A percentile compares a stretch with the other conserved stretches of the same genome.
Conservation (phyloP, 1,140 invertebrate species). For the Pseudomyrmex sp. region DNA sequence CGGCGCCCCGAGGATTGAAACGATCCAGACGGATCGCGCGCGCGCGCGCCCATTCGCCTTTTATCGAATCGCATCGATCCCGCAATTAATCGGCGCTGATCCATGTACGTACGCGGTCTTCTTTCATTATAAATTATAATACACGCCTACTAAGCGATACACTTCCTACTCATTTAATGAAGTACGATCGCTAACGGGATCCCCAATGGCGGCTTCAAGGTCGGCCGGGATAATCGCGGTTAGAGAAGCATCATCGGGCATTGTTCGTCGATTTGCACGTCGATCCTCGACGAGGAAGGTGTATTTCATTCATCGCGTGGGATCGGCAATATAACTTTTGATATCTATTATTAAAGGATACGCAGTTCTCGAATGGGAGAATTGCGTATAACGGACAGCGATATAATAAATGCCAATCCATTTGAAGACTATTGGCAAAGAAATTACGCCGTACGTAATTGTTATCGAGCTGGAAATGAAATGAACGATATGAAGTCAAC, state of each 20-base stretch:
- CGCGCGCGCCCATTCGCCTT: conserved; percentile 9
- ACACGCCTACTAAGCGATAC: conserved; percentile 69
- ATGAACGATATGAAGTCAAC: too few species aligned
- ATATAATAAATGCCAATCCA: conserved; percentile 45
- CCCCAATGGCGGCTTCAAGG: conserved; percentile 57
- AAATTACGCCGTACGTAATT: not conserved
- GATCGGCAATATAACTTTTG: conserved; percentile 31
- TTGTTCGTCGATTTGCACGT: conserved; percentile 47
- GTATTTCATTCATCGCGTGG: conserved; percentile 31
- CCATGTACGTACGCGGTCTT: conserved; percentile 23
- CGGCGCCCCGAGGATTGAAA: conserved; percentile 22
- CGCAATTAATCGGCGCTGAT: conserved; percentile 70
- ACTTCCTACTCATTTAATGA: conserved; percentile 69
- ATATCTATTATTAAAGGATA: conserved; percentile 36
- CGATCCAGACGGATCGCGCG: not conserved
- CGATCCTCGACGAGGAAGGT: conserved; percentile 47
- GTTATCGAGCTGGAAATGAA: too few species aligned
- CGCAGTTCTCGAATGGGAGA: conserved; percentile 37
- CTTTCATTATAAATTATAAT: conserved; percentile 68
- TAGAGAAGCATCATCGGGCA: conserved; percentile 1
- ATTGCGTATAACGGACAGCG: not conserved
- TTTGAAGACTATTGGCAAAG: conserved; percentile 32
- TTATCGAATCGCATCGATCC: conserved; percentile 66
- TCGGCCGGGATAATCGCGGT: conserved; percentile 41
- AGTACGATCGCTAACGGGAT: conserved; percentile 66